Evolutionary conservation across 2,113 vertebrate species (phyloP).

Genomic region (Ceyx cyanopectus): DNA sequence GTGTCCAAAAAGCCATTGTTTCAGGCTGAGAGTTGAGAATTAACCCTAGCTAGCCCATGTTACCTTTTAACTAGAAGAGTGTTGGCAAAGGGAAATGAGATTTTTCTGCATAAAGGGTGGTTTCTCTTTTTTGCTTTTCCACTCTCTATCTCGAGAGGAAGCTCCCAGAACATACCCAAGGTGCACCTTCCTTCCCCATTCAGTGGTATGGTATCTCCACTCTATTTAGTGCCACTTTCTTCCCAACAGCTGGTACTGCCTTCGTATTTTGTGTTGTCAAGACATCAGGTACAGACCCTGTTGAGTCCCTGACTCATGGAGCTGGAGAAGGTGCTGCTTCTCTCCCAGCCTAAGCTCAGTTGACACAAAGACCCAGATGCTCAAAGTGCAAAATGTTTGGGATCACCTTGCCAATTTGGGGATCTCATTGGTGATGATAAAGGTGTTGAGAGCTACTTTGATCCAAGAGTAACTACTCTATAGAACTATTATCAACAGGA

Average conservation of each 20-base stretch:
- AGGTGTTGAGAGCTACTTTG: background rate
- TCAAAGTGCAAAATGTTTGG: background rate
- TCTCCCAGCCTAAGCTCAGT: background rate
- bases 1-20: background rate
- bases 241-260: background rate
- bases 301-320: background rate
- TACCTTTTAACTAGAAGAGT: background rate
- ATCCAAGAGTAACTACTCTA: background rate
- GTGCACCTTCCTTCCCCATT: background rate
- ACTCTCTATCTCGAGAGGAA: background rate
- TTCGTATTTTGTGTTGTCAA: background rate
- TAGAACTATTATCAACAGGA: background rate
- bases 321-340: background rate
- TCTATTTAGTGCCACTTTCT: background rate
- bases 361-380: background rate
- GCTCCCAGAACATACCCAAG: background rate
- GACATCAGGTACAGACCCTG: background rate
- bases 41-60: conserved; percentile 5
- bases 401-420: background rate
- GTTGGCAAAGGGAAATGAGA: background rate
- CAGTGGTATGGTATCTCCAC: background rate
- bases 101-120: background rate
- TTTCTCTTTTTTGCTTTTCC: background rate
- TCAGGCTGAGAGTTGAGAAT: background rate
- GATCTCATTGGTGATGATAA: background rate